Evolutionary conservation across 2,888 invertebrate species (phyloP), one percentile per base, ranked within the genome.

Genomic region (Patella ulyssiponensis): DNA sequence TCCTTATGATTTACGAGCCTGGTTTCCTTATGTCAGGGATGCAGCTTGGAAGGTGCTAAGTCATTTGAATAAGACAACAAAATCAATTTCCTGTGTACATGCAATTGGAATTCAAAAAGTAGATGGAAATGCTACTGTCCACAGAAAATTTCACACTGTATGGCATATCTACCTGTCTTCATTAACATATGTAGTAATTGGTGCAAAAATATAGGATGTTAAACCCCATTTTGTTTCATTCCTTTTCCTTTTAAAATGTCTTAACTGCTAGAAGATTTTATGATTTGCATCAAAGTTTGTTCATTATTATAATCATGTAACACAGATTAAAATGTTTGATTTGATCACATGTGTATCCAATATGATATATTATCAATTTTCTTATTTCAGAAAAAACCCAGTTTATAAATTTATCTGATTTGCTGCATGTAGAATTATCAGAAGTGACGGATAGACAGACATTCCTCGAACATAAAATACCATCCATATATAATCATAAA

Each of bases 371-470:
- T 15, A 73, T 33, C 76, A 14, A 17, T 23, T 20, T 15, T 64
- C 64, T 72, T 15, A 75, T 85, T 83, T 53, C 85, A 92, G 92
- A 83, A 20, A 90, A 86, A 76, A 80, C 80, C 33, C 90, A 92
- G 78, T 93, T 93, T 83, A 82, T 92, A 15, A 89, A 91, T 75
- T 77, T 92, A 72, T 89, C 91, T 20, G 92, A 93, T 82, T 84
- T 93, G 33, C 86, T 93, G 58, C 91, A 91, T 81, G 90, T 93
- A 15, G 88, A 90, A 69, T 88, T 93, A 73, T 87, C 90, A 14
- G 92, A 92, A 79, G 89, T 92, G 3, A 88, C 88, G 74, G 91
- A 92, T 64, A 84, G 91, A 78, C 85, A 83, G 76, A 90, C 89
- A 1, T 83, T 89, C 23, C 77, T 91, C 17, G 90, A 91, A 78